phyloP scores from a whole-genome alignment of 2,113 vertebrate genomes.

The Nasalis larvatus region DNA sequence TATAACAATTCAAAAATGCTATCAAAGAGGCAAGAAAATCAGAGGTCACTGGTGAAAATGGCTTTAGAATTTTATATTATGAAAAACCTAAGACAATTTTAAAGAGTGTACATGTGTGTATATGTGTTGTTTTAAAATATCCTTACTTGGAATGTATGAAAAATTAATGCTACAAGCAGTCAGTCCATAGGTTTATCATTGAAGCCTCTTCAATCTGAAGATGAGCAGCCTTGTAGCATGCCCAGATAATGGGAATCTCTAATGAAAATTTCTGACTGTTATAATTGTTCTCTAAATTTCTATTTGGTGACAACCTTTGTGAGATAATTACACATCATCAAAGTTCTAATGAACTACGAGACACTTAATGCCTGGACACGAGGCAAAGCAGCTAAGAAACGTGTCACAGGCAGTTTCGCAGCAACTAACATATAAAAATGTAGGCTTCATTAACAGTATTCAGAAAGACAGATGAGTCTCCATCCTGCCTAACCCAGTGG shows the following conservation, averaged over 20 bases:
- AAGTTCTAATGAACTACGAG: conserved; percentile 74
- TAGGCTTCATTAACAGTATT: conserved; percentile 74
- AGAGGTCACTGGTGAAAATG: background rate
- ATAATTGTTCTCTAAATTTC: conserved; percentile 76
- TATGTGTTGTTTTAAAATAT: background rate
- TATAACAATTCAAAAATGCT: background rate
- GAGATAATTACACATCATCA: conserved; percentile 71
- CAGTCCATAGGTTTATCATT: conserved; percentile 17
- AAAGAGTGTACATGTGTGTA: fast-evolving
- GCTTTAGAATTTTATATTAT: background rate
- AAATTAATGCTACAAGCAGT: background rate
- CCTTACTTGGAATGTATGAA: background rate
- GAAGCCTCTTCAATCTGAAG: conserved; percentile 33
- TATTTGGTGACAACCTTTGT: conserved; percentile 75
- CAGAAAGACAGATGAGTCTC: conserved; percentile 73
- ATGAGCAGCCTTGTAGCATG: background rate
- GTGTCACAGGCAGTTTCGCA: conserved; percentile 52
- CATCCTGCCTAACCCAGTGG: conserved; percentile 64
- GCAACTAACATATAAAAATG: conserved; percentile 63
- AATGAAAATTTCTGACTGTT: conserved; percentile 62
- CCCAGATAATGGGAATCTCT: conserved; percentile 47
- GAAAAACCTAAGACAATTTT: background rate
- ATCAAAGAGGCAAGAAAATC: background rate
- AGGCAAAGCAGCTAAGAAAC: conserved; percentile 55
- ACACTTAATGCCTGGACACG: conserved; percentile 57